Conservation (phyloP, 2,797 vertebrate genomes). For the Sebastes diploproa region DNA sequence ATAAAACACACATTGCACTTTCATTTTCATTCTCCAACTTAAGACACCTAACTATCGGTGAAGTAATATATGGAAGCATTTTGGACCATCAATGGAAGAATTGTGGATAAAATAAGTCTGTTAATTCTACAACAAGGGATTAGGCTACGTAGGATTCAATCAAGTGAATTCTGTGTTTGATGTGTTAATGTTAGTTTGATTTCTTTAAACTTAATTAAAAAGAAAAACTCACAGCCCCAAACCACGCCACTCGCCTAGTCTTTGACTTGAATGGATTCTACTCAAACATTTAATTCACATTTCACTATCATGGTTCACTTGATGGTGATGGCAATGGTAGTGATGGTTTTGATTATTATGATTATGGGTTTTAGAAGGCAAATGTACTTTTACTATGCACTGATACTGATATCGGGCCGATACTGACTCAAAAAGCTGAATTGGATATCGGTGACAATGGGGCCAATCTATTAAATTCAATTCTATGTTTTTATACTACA, state of each 20-base stretch:
- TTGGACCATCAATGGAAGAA: neutral
- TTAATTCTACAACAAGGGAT: neutral
- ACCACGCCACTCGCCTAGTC: too few species aligned
- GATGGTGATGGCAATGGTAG: neutral
- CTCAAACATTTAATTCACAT: too few species aligned
- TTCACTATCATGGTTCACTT: too few species aligned
- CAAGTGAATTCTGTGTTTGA: too few species aligned
- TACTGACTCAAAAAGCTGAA: too few species aligned
- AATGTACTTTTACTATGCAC: neutral
- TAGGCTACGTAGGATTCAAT: neutral
- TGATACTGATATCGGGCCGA: fast-evolving
- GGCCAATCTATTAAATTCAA: too few species aligned
- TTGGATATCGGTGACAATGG: too few species aligned
- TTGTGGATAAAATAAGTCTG: neutral
- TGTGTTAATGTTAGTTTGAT: neutral
- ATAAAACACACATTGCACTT: neutral
- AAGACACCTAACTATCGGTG: neutral
- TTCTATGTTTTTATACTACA: too few species aligned
- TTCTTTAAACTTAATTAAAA: neutral
- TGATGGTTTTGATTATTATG: neutral
- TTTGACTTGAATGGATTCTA: too few species aligned
- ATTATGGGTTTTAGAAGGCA: neutral
- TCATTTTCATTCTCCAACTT: neutral
- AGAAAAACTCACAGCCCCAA: too few species aligned
- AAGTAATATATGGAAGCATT: neutral